These are phyloP conservation scores for Therioaphis trifolii DNA, from an alignment of 2,888 invertebrate species.

Conservation along the genomic window DNA sequence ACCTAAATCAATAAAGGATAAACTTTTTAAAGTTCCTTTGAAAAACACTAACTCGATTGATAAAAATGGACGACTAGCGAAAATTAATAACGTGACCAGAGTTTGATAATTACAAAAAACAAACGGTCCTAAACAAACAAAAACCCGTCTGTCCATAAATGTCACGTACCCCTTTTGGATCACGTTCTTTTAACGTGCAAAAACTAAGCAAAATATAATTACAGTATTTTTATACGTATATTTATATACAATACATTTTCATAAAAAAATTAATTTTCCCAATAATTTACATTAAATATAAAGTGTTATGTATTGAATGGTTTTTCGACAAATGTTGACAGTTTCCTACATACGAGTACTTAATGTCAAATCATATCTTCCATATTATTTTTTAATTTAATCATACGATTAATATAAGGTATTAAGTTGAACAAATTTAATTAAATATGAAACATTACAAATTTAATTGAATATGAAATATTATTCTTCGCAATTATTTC, in stretches of 20 bases:
- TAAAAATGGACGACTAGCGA: slow-evolving; percentile 18
- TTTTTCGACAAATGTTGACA: too few relatives aligned
- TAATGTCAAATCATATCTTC: too few relatives aligned
- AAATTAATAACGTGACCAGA: slow-evolving; percentile 57
- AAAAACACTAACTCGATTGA: slow-evolving; percentile 37
- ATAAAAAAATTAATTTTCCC: slow-evolving; percentile 12
- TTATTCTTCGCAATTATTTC: too few relatives aligned
- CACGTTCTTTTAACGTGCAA: slow-evolving; percentile 47
- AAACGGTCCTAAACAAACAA: slow-evolving; percentile 47
- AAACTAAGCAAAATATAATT: slow-evolving; percentile 22
- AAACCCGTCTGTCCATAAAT: slow-evolving; percentile 39
- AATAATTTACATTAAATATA: slow-evolving; percentile 7
- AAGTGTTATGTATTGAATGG: not conserved
- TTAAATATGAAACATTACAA: too few relatives aligned
- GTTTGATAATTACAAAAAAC: slow-evolving; percentile 57
- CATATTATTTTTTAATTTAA: too few relatives aligned
- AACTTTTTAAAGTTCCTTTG: not conserved
- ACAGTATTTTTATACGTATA: slow-evolving; percentile 12
- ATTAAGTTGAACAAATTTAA: too few relatives aligned
- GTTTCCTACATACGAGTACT: too few relatives aligned
- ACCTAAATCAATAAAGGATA: not conserved
- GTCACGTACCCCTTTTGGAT: slow-evolving; percentile 43
- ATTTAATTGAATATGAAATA: too few relatives aligned
- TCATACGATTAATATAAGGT: too few relatives aligned
- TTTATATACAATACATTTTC: not conserved